These are phyloP conservation scores for Macrosiphum euphorbiae DNA, from an alignment of 2,888 invertebrate species.

Conservation along the genomic window DNA sequence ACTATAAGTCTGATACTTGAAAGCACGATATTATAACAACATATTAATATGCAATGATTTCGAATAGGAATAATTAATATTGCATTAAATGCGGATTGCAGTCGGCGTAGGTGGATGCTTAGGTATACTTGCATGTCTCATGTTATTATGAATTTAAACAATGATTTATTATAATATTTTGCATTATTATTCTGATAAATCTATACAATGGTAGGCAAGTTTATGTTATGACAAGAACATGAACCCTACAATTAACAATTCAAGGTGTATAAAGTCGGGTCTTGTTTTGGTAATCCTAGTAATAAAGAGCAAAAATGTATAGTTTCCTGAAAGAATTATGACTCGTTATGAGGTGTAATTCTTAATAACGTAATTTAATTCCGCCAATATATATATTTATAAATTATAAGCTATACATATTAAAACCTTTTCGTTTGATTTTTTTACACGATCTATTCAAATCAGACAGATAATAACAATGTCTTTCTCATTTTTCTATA, in stretches of 20 bases:
- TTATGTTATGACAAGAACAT: neutral
- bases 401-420: too few species aligned
- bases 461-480: neutral
- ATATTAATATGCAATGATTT: neutral
- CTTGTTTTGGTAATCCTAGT: neutral
- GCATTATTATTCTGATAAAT: neutral
- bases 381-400: neutral
- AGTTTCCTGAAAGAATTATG: neutral
- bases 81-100: neutral
- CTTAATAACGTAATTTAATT: neutral
- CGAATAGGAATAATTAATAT: neutral
- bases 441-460: neutral
- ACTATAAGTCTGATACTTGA: neutral
- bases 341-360: neutral
- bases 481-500: neutral
- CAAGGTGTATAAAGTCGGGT: neutral
- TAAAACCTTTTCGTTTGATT: neutral
- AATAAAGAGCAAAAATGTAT: neutral
- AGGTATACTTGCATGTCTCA: conserved; percentile 12
- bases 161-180: neutral
- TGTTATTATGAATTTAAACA: neutral
- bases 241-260: neutral
- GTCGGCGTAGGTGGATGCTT: neutral
- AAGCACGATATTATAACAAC: neutral
- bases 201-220: neutral